Base-by-base conservation (phyloP, 1,140 invertebrate species). In the Goniozus legneri region DNA sequence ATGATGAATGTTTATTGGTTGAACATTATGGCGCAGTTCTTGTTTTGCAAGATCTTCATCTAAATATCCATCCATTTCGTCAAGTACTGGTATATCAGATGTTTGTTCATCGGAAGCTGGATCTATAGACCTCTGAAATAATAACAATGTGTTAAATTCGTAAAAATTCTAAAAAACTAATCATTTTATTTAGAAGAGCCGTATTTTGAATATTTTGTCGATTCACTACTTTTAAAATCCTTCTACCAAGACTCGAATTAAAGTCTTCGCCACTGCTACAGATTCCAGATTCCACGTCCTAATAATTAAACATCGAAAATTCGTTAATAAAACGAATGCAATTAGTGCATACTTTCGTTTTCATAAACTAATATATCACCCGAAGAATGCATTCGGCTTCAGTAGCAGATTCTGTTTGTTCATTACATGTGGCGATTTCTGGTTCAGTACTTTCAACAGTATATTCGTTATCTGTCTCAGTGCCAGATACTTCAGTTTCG, bases 61-160 rank as follows among this genome's bases (percentile, higher is more conserved):
- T n/a, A 88, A 66, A 62, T 85, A 80, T 41, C 88, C 85, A 59
- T 87, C 83, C 61, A 87, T 78, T 50, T 86, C 85, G 54, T 75
- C 69, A 10, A 79, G 60, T 4, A 79, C 67, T 2, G 78, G 80
- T 44, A 77, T 65, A 44, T 79, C 76, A 15, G 76, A 78, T 2
- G 67, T 60, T 0, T 74, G 77, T 33, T 48, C 52, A 15, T 77
- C 72, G 2, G 36, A 34, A 41, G 52, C 53, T 1, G 52, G 41
- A 22, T 55, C 50, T 18, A 59, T 59, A 12, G 47, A 49, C 12
- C 56, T 30, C 41, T 52, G 39, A 12, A 42, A 36, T 27, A 12
- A 47, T 10, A 10, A 27, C 24, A 27, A 27, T 6, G 4, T 27
- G 24, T 6, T 27, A 6, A 37, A 38, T 13, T 41, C 22, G 8